phyloP scores from a whole-genome alignment of 2,797 vertebrate genomes.

The Myoxocephalus aenaeus region DNA sequence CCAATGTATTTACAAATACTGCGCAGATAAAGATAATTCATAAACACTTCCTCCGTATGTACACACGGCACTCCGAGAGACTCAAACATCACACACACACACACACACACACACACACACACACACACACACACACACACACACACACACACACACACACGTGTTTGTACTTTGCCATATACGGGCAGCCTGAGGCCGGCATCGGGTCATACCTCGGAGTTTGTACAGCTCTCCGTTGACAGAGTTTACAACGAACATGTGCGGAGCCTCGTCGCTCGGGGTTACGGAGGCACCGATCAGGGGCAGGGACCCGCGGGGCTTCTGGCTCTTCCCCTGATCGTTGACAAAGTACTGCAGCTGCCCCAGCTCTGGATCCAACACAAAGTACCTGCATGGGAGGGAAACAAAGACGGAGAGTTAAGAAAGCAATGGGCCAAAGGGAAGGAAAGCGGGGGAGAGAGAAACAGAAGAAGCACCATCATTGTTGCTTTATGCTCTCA shows the following conservation, averaged over 20 bases:
- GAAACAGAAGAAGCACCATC: slow-evolving; percentile 26
- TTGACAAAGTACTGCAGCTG: slow-evolving; percentile 96
- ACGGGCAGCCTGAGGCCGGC: slow-evolving; percentile 22
- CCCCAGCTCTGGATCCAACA: slow-evolving; percentile 92
- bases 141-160: slow-evolving; percentile 18
- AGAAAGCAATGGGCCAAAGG: slow-evolving; percentile 45
- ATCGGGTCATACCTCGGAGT: slow-evolving; percentile 89
- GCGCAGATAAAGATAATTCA: slow-evolving; percentile 17
- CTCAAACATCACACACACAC: slow-evolving; percentile 28
- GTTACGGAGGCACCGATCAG: slow-evolving; percentile 93
- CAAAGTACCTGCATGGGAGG: slow-evolving; percentile 90
- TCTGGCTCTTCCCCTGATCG: slow-evolving; percentile 93
- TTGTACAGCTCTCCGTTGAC: slow-evolving; percentile 95
- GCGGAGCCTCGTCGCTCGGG: slow-evolving; percentile 91
- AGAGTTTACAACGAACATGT: slow-evolving; percentile 94
- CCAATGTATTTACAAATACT: slow-evolving; percentile 22
- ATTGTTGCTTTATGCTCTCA: slow-evolving; percentile 61
- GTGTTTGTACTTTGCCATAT: slow-evolving; percentile 37
- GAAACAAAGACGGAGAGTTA: slow-evolving; percentile 30
- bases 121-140: slow-evolving; percentile 18
- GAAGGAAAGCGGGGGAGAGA: neutral
- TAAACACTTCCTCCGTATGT: slow-evolving; percentile 11
- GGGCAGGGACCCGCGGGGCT: slow-evolving; percentile 92
- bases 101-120: slow-evolving; percentile 23
- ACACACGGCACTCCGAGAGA: neutral